Percentiles rank a stretch among this genome's conserved stretches.
phyloP scores from a whole-genome alignment of 2,113 vertebrate genomes.

The Aegypius monachus region DNA sequence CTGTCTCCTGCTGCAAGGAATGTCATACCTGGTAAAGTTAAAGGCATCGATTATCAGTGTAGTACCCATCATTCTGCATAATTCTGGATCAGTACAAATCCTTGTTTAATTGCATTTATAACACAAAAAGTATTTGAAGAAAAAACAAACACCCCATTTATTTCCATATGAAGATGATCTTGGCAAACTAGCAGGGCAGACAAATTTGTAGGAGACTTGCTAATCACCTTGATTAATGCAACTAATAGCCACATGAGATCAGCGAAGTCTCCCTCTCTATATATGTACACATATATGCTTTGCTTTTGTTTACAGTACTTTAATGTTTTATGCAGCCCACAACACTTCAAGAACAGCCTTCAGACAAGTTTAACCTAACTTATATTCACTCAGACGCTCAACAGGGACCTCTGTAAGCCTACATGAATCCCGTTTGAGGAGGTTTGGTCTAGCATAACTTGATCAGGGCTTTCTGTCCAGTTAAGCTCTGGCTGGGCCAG shows the following conservation, averaged over 20 bases:
- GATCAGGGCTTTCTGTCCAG: not conserved
- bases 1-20: not conserved
- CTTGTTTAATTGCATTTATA: not conserved
- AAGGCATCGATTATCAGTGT: not conserved
- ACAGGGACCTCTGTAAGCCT: rapidly evolving
- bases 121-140: not conserved
- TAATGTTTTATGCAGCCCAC: not conserved
- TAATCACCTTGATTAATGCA: not conserved
- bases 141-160: not conserved
- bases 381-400: not conserved
- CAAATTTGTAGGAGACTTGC: not conserved
- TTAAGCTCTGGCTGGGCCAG: not conserved
- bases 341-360: not conserved
- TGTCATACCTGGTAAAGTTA: not conserved
- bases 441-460: not conserved
- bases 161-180: not conserved
- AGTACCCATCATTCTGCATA: not conserved
- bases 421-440: rapidly evolving
- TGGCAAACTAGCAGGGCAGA: not conserved
- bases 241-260: not conserved
- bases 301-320: not conserved
- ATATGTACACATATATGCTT: too few relatives aligned
- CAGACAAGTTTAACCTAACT: not conserved
- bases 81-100: not conserved
- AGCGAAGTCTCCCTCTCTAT: not conserved